Base-by-base conservation (phyloP, 2,888 invertebrate species). In the Troides helena region DNA sequence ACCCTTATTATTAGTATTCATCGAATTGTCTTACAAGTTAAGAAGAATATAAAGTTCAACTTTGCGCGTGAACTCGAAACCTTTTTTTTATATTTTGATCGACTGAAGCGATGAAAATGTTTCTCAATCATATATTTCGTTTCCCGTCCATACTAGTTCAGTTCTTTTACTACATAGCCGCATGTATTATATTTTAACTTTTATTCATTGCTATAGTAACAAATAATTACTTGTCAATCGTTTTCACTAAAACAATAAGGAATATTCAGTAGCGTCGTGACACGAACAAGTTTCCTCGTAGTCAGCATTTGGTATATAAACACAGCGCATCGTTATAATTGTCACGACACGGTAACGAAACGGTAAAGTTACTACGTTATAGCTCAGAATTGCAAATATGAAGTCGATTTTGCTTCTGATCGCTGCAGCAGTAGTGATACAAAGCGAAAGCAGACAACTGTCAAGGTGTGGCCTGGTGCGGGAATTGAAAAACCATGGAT, bases 401-500 rank as follows among this genome's bases (percentile, higher is more conserved):
- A 70, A 66, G 62, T 59, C 60, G 72, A 6, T 56, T 39, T 23
- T 70, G 59, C 12, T 68, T 50, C 6, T 70, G 46, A 65, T 59
- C 36, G 36, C 50, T 2, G 39, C 62, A 17, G 69, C 64, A 25
- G 30, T 68, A n/a, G 46, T 61, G 3, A 46, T 69, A 23, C 58
- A 56, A 21, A 64, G 71, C 39, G 71, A 72, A 61, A 85, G 1
- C 79, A 85, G 70, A 68, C 74, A 64, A 1, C 59, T 72, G 17
- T 59, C 68, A 5, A 58, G 70, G 50, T 74, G 73, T 62, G 69
- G 69, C 60, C 62, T 75, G 62, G 71, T 75, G 0, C 56, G 59
- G 12, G 71, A 72, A 30, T n/a, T 75, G 12, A 75, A 81, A 66
- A 75, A 64, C 1, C 82, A 85, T 69, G 84, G 83, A 0, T 83